Evolutionary conservation across 2,113 vertebrate genomes (phyloP), one percentile per base, ranked within the genome.

Genomic region (Oreochromis aureus): DNA sequence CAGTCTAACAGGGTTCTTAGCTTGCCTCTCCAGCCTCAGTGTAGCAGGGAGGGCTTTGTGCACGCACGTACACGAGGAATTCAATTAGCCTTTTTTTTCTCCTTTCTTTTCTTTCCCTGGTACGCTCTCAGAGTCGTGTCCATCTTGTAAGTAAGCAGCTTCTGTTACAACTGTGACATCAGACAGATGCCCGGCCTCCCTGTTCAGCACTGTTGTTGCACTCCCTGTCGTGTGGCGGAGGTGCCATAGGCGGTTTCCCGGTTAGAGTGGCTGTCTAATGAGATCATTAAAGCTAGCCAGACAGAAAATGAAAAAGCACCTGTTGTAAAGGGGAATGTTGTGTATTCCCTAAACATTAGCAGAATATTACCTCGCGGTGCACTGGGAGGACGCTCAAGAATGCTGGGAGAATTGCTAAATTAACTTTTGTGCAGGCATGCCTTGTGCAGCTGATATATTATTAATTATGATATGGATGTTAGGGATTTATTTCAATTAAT

Each of bases 231-330:
- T 81, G 91, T 36, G 73, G 81, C 53, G 34, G 80, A 78, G 86
- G 89, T 73, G 91, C 92, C 84, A 87, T 36, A 30, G 81, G 87
- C 92, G 27, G 63, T 79, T 87, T 81, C 86, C 80, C 71, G 2
- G 85, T 87, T 86, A 83, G 86, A 87, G 83, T 39, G 89, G 79
- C 48, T 89, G 89, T 93, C 93, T 95, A 96, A 96, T 95, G 95
- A 96, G 93, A 95, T 95, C 94, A 89, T 96, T 95, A 93, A 91
- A 93, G 91, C 83, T 54, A 83, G 85, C 86, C 93, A 91, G 93
- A 95, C 89, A 88, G 90, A 92, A 94, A 93, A 95, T 95, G 93
- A 94, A 94, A 94, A 94, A 95, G 93, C 88, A 94, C 96, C 94
- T 95, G 93, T 96, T 94, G 93, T 86, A 46, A 71, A 79, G 86